These are phyloP conservation scores for Anticlea derivata DNA, from an alignment of 2,888 invertebrate genomes.

Conservation along the genomic window DNA sequence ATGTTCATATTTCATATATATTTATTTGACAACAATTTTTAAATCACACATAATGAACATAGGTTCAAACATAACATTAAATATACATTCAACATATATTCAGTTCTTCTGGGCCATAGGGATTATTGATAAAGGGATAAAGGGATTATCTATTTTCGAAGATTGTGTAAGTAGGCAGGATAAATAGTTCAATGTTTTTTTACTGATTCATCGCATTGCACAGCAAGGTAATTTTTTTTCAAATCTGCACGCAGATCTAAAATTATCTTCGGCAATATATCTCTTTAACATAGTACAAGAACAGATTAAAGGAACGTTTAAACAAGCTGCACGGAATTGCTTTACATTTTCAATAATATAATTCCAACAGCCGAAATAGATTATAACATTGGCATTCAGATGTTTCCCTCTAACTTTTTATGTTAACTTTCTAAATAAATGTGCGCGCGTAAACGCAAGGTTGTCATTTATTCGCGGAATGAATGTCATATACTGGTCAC, in stretches of 20 bases:
- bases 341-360: constrained; percentile 20
- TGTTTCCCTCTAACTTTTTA: constrained; percentile 71
- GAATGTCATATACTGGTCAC: constrained; percentile 47
- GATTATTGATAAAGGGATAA: too few species aligned
- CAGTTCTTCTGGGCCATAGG: too few species aligned
- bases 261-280: constrained; percentile 29
- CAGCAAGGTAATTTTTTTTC: not conserved
- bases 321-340: constrained; percentile 26
- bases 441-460: constrained; percentile 56
- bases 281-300: constrained; percentile 31
- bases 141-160: too few species aligned
- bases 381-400: constrained; percentile 77
- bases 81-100: too few species aligned
- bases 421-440: constrained; percentile 71
- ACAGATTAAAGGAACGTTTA: constrained; percentile 34
- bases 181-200: not conserved
- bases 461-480: constrained; percentile 62
- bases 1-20: too few species aligned
- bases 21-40: too few species aligned
- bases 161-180: not conserved
- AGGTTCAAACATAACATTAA: too few species aligned
- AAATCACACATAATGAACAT: too few species aligned
- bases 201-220: not conserved
- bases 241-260: constrained; percentile 9
- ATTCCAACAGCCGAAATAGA: constrained; percentile 62